Conservation (phyloP, 2,888 invertebrate genomes). For the Girardia tigrina region DNA sequence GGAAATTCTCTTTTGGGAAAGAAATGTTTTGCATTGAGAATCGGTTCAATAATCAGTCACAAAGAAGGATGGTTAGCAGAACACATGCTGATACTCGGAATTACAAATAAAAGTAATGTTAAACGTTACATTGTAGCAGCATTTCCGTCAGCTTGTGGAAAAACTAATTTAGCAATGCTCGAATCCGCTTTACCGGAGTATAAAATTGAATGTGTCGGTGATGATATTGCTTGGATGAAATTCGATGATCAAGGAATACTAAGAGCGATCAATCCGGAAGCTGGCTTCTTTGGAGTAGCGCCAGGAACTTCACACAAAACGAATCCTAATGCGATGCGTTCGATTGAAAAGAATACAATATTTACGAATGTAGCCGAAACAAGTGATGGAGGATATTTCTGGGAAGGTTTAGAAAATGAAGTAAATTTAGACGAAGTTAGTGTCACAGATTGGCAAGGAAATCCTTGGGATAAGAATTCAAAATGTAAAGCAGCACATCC, state of each 20-base stretch:
- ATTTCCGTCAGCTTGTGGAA: conserved; percentile 41
- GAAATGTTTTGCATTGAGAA: conserved; percentile 41
- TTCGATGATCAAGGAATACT: conserved; percentile 40
- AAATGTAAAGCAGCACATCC: conserved; percentile 41
- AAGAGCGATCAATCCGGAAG: conserved; percentile 41
- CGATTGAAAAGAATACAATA: conserved; percentile 39
- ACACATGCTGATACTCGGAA: conserved; percentile 42
- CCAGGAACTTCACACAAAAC: conserved; percentile 39
- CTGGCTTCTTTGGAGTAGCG: conserved; percentile 42
- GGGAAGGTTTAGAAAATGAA: conserved; percentile 41
- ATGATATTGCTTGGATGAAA: conserved; percentile 42
- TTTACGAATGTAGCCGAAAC: conserved; percentile 42
- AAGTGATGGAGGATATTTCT: conserved; percentile 40
- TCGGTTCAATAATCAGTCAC: conserved; percentile 39
- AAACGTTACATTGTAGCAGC: conserved; percentile 41
- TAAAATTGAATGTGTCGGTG: conserved; percentile 39
- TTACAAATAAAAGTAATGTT: conserved; percentile 40
- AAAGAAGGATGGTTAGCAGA: conserved; percentile 42
- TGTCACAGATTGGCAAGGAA: conserved; percentile 36
- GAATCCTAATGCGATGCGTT: conserved; percentile 41
- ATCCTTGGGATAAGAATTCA: conserved; percentile 29
- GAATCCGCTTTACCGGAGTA: conserved; percentile 40
- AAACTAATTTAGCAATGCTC: conserved; percentile 42
- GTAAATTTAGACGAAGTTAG: conserved; percentile 24
- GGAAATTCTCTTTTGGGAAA: conserved; percentile 42